phyloP scores from a whole-genome alignment of 2,888 invertebrate genomes.

The Aphelenchoides bicaudatus region DNA sequence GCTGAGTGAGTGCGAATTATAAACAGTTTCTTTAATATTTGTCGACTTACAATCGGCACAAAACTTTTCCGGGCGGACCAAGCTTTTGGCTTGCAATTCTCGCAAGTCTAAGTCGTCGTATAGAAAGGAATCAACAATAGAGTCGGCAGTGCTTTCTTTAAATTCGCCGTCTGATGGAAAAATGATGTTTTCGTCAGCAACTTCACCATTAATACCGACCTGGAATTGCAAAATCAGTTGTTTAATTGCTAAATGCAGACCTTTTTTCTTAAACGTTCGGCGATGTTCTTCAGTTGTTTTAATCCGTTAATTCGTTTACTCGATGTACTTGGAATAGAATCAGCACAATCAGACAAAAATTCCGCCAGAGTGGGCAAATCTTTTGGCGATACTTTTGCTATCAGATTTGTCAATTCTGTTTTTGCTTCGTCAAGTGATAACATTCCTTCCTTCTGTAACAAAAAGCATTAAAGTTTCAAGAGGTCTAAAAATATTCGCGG shows the following conservation, averaged over 20 bases:
- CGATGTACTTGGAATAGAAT: no score
- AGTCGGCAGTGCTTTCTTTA: conserved; percentile 23
- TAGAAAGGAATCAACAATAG: conserved; percentile 69
- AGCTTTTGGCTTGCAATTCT: conserved; percentile 65
- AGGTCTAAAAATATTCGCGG: no score
- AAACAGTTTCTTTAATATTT: conserved; percentile 63
- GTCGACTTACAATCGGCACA: conserved; percentile 66
- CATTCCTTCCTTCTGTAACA: conserved; percentile 3
- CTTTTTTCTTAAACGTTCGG: conserved; percentile 1
- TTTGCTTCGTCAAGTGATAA: not conserved
- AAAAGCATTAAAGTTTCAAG: not conserved
- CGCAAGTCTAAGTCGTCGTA: conserved; percentile 70
- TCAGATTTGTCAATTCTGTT: not conserved
- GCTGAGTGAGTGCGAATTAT: conserved; percentile 49
- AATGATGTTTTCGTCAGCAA: conserved; percentile 13
- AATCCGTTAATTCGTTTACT: not conserved
- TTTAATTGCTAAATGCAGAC: not conserved
- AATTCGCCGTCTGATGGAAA: conserved; percentile 24
- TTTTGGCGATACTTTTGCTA: not conserved
- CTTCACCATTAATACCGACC: conserved; percentile 15
- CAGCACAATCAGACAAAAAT: no score
- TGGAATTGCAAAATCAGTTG: not conserved
- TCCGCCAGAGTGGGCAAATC: no score
- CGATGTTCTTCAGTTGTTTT: conserved; percentile 5
- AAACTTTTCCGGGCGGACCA: conserved; percentile 63